Percentiles rank a stretch among this genome's conserved stretches.
Conservation (phyloP, 2,797 vertebrate genomes). For the Sebastes umbrosus region DNA sequence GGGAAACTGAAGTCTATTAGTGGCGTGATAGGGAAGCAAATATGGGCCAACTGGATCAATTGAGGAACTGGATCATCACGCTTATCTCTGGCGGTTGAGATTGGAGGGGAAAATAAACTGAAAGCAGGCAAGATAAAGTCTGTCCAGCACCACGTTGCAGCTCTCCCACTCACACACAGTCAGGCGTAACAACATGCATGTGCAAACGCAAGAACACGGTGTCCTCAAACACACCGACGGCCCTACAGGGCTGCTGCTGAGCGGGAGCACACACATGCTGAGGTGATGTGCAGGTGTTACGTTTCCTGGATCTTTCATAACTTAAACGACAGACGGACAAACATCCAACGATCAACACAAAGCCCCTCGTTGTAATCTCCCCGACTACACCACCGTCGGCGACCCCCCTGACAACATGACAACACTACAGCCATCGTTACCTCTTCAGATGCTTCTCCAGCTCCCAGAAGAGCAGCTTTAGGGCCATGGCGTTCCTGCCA, state of each 20-base stretch:
- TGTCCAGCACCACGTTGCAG: background rate
- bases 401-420: conserved; percentile 14
- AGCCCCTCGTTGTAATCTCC: background rate
- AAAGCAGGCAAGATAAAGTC: background rate
- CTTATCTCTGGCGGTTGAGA: background rate
- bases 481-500: conserved; percentile 64
- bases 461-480: conserved; percentile 80
- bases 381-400: background rate
- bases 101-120: background rate
- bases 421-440: conserved; percentile 63
- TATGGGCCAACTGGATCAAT: background rate
- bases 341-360: background rate
- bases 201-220: conserved; percentile 26
- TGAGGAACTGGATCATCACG: conserved; percentile 13
- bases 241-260: background rate
- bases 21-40: background rate
- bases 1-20: background rate
- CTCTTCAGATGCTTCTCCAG: conserved; percentile 81
- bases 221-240: conserved; percentile 11
- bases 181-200: background rate
- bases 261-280: background rate
- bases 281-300: background rate
- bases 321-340: background rate
- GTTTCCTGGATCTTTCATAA: background rate
- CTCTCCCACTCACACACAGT: background rate